Conservation (phyloP, 2,797 vertebrate species). For the Parauchenoglanis ngamensis region DNA sequence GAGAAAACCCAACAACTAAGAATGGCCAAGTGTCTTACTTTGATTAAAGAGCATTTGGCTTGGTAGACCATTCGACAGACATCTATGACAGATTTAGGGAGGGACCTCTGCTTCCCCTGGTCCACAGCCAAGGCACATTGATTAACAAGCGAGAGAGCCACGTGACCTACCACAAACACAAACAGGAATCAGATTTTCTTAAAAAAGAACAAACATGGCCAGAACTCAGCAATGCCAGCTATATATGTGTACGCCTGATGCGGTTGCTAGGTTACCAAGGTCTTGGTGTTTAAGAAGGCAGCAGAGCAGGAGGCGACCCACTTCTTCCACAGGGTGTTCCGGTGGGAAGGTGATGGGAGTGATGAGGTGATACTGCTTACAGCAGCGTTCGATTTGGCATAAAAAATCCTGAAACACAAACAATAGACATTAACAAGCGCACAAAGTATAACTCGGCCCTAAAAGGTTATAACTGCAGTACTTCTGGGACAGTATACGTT, state of each 20-base stretch:
- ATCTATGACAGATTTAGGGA: conserved; percentile 95
- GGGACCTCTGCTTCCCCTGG: conserved; percentile 89
- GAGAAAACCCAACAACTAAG: too few relatives aligned
- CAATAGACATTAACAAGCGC: background rate
- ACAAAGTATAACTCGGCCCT: background rate
- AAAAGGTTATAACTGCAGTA: background rate
- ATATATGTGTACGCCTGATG: background rate
- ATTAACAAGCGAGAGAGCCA: conserved; percentile 92
- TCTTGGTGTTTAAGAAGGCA: conserved; percentile 98
- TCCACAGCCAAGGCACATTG: conserved; percentile 90
- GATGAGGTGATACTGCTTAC: conserved; percentile 96
- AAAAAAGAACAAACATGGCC: background rate
- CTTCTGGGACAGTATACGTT: background rate
- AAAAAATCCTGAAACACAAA: conserved; percentile 85
- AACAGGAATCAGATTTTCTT: background rate
- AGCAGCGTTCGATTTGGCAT: conserved; percentile 96
- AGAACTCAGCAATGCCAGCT: too few relatives aligned
- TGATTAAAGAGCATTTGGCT: conserved; percentile 97
- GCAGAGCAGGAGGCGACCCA: conserved; percentile 92
- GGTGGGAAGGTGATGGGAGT: conserved; percentile 95
- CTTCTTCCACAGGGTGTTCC: conserved; percentile 97
- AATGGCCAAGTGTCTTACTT: conserved; percentile 72
- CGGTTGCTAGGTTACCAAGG: conserved; percentile 83
- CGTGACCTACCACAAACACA: conserved; percentile 77
- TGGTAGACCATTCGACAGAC: conserved; percentile 98